These are phyloP conservation scores for Poecilobothrus nobilitatus DNA, from an alignment of 2,888 invertebrate species.

Conservation along the genomic window DNA sequence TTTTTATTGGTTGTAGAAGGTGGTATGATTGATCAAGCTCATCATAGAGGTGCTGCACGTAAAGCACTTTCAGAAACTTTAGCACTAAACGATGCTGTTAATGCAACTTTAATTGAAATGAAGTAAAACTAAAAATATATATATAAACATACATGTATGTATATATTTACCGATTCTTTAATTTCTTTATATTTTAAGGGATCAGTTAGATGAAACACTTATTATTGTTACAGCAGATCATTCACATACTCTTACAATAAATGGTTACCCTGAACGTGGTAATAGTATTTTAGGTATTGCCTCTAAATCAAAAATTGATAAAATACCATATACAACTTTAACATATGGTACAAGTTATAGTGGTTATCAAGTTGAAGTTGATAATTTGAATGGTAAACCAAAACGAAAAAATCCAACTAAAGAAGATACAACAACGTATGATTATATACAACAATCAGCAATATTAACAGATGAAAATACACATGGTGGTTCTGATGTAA, in stretches of 20 bases:
- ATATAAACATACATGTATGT: background rate
- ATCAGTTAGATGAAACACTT: constrained; percentile 56
- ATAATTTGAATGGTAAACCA: constrained; percentile 35
- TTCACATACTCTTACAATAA: constrained; percentile 67
- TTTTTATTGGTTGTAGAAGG: constrained; percentile 76
- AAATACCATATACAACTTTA: constrained; percentile 65
- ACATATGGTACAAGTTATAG: constrained; percentile 69
- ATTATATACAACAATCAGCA: constrained; percentile 65
- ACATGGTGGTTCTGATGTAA: constrained; percentile 79
- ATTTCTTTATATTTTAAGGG: constrained; percentile 23
- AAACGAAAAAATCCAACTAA: constrained; percentile 53
- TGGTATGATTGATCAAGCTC: constrained; percentile 77
- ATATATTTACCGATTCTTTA: background rate
- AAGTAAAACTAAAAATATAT: constrained; percentile 26
- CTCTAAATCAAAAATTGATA: constrained; percentile 52
- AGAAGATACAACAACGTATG: constrained; percentile 53
- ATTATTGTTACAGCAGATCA: constrained; percentile 81
- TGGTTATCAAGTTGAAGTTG: constrained; percentile 49
- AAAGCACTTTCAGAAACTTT: constrained; percentile 71
- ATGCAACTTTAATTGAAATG: constrained; percentile 53
- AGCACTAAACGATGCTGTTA: constrained; percentile 69
- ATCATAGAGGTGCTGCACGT: constrained; percentile 71
- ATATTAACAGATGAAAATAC: constrained; percentile 63
- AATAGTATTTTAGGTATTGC: constrained; percentile 62
- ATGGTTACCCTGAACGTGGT: constrained; percentile 65